Base-by-base conservation (phyloP, 2,797 vertebrate genomes). In the Poecile montanus region DNA sequence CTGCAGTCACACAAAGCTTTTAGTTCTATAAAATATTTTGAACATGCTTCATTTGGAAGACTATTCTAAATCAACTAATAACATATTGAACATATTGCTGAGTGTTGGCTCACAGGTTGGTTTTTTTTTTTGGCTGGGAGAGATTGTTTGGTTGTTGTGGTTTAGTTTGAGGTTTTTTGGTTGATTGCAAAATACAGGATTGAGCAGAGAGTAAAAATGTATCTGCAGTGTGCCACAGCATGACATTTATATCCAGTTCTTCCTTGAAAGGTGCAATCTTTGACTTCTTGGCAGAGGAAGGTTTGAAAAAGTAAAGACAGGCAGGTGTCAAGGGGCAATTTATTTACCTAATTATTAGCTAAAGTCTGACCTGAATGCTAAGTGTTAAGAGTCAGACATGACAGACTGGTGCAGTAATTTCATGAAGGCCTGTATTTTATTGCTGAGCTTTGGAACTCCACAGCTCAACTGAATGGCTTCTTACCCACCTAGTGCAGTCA, bases 21-120 rank as follows among this genome's bases (percentile, higher is more conserved):
- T 80, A 77, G 61, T 89, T 92, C 45, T 47, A 15, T 42, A 82
- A 95, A 96, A 80, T 66, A 63, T 86, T 96, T 94, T 91, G 88
- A 95, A 78, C 38, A 75, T 18, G 27, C 7, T 88, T 79, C 9
- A 2, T 70, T 87, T 56, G 29, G 65, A 95, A 91, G 15, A 56
- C 23, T 45, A 56, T 87, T 93, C 40, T 38, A 76, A 89, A 89
- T 62, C 30, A 61, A 63, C 56, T 74, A 61, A 34, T 63, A 83
- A 48, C n/a, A 44, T 34, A 75, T 32, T 79, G 62, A 94, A 79
- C 23, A 57, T 71, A 44, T 68, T 25, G 5, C 53, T 62, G 44
- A 85, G 36, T 2, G 29, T 74, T 65, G 47, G 83, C 30, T 77
- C 29, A 18, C 2, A 61, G 18, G 10, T 77, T 79, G 76, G n/a